phyloP scores from a whole-genome alignment of 1,140 invertebrate genomes.

The Saccostrea cuccullata region DNA sequence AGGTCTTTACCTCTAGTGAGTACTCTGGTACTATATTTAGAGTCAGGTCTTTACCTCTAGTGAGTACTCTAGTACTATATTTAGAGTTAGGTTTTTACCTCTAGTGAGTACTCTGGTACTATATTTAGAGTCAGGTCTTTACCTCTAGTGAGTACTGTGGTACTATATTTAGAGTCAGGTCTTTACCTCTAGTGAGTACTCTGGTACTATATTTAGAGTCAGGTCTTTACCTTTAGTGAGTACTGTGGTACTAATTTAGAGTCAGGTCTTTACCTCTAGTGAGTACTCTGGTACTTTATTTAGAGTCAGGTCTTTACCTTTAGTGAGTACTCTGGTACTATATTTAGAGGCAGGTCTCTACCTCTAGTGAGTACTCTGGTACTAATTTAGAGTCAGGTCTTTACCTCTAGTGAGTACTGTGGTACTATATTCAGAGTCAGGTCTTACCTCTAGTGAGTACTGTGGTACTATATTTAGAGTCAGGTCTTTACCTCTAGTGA shows the following conservation, averaged over 20 bases:
- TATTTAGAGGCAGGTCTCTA: constrained; percentile 82
- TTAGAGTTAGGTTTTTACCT: constrained; percentile 68
- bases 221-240: constrained; percentile 83
- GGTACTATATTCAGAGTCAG: constrained; percentile 96
- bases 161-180: constrained; percentile 90
- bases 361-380: constrained; percentile 94
- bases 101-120: constrained; percentile 96
- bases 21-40: constrained; percentile 98
- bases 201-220: constrained; percentile 97
- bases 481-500: constrained; percentile 83
- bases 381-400: too few species aligned
- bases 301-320: constrained; percentile 68
- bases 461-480: constrained; percentile 98
- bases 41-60: constrained; percentile 79
- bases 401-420: constrained; percentile 90
- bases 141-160: constrained; percentile 94
- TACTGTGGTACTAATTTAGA: constrained; percentile 98
- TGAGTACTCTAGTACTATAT: constrained; percentile 97
- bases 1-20: constrained; percentile 83
- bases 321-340: constrained; percentile 97
- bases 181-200: constrained; percentile 88
- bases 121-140: constrained; percentile 85
- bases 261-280: constrained; percentile 79
- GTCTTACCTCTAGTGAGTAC: constrained; percentile 86
- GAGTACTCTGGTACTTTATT: constrained; percentile 98